Evolutionary conservation across 2,888 invertebrate species (phyloP).

Genomic region (Temnothorax rugatulus): DNA sequence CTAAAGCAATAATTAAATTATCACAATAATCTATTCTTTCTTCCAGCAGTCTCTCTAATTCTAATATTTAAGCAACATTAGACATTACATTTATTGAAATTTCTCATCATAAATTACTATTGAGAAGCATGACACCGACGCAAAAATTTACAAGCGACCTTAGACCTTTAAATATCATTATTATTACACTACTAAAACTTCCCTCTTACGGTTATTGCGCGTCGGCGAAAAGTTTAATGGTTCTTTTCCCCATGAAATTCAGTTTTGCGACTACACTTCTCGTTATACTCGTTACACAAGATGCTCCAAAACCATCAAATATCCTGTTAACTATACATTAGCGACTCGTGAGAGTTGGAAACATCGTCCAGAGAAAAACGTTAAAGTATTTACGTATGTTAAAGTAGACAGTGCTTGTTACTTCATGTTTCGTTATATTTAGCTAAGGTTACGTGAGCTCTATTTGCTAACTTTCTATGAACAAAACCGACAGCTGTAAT

Average conservation of each 20-base stretch:
- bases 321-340: background rate
- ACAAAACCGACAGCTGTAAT: conserved; percentile 9
- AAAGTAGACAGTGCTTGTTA: background rate
- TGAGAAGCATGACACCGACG: background rate
- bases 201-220: conserved; percentile 19
- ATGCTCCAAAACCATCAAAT: background rate
- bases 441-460: background rate
- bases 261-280: conserved; percentile 24
- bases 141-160: conserved; percentile 17
- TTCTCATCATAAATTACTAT: background rate
- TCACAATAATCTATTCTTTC: background rate
- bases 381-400: background rate
- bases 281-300: background rate
- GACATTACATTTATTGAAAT: background rate
- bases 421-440: background rate
- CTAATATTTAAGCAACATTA: background rate
- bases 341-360: background rate
- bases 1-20: no score
- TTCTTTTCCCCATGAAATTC: background rate
- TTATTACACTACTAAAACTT: conserved; percentile 20
- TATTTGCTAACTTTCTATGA: conserved; percentile 34
- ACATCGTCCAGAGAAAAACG: background rate
- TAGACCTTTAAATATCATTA: background rate
- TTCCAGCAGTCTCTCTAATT: background rate
- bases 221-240: conserved; percentile 25